Evolutionary conservation across 2,797 vertebrate species (phyloP), one percentile per base, ranked within the genome.

Genomic region (Sebastes dallii): DNA sequence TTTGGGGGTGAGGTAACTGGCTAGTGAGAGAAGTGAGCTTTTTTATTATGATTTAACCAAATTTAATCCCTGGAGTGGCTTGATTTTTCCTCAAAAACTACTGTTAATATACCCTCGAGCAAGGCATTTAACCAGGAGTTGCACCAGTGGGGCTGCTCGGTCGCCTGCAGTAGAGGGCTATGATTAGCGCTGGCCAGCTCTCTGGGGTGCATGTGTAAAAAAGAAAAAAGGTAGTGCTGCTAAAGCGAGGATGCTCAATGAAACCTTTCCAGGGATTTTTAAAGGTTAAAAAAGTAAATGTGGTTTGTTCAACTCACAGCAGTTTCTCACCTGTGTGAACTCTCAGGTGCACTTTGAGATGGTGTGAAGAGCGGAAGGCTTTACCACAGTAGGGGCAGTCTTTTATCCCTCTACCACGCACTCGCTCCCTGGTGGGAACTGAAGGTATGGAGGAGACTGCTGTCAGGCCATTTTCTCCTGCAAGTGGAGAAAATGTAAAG

Each of bases 331-430:
- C 97, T 96, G 97, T 98, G 94, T 98, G 97, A 84, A 98, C 97
- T 74, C 97, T 95, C 67, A 98, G 95, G 90, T 98, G 97, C 88
- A 98, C 97, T 95, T 98, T 98, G 87, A 98, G 97, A 89, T 98
- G 97, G 92, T 98, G 97, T 61, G 97, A 98, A 60, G 97, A 98
- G 77, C 97, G 97, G 94, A 98, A 98, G 65, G 97, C 97, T 95
- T 98, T 98, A 67, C 97, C 97, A 62, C 97, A 98, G 95, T 97
- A 98, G 56, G 97, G 97, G 83, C 97, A 98, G 86, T 98, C 97
- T 93, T 98, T 98, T 85, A 97, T 97, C 69, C 96, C 97, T 85
- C 95, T 93, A 46, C 96, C 96, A 13, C 97, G 96, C 83, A 96
- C 95, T 55, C 96, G 95, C 86, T 97, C 97, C 80, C 95, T 95